Base-by-base conservation (phyloP, 1,140 invertebrate genomes). In the Penaeus indicus region DNA sequence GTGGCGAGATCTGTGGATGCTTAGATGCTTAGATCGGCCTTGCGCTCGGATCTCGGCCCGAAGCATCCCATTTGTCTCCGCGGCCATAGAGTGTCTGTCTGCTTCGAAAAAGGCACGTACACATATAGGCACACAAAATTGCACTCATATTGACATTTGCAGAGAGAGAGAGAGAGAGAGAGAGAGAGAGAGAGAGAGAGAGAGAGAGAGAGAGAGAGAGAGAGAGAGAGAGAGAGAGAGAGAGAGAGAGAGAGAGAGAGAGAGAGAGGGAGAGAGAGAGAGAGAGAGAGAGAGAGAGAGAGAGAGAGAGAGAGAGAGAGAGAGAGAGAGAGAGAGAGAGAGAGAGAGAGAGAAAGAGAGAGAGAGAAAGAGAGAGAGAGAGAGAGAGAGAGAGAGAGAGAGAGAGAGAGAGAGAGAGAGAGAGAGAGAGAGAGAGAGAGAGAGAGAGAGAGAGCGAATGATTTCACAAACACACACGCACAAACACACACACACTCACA, bases 161-260 rank as follows among this genome's bases (percentile, higher is more conserved):
- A 32, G 16, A 25, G 25, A n/a, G 16, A 80, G 54, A 47, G 21
- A 62, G 21, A 27, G 79, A n/a, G 54, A 54, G 79, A 54, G 38
- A 61, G 25, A 42, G 42, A 25, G 54, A n/a, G 79, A 42, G 79
- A 61, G 79, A 61, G 38, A 61, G 42, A 22, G 62, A 32, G 62
- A 64, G 60, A 64, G 61, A 62, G n/a, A 83, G 19, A 63, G 61
- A n/a, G 32, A 64, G 32, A 83, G 60, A 83, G 60, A 54, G 42
- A 21, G 42, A 25, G 19, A 25, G 54, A 54, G 60, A 22, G 54
- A 54, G 54, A 54, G 42, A 22, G 54, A 64, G 21, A 27, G 27
- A n/a, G 54, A 62, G n/a, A 82, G 54, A 54, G 42, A 60, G 25
- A 25, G 18, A 61, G 19, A 27, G 47, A 19, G 21, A 62, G 16